Base-by-base conservation (phyloP, 2,797 vertebrate species). In the Syncerus caffer region DNA sequence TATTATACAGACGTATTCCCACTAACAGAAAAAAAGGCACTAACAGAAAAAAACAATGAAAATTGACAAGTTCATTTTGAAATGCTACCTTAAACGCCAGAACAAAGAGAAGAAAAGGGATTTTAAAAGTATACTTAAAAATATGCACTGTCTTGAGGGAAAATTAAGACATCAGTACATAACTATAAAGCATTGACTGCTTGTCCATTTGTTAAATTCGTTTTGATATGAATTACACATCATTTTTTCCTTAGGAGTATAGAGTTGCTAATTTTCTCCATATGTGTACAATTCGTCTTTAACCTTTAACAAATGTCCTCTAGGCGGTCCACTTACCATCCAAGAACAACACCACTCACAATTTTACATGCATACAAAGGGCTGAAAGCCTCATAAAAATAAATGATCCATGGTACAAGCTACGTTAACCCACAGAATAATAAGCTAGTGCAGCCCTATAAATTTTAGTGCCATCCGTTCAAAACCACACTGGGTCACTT, bases 301-400 rank as follows among this genome's bases (percentile, higher is more conserved):
- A 97, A 97, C 97, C 97, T 97, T 95, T 96, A 76, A 95, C 86
- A 55, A 84, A 90, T 31, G 86, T 92, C 95, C 84, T 93, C 79
- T 51, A 84, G 92, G 91, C 58, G 8, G 95, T 64, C 64, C 67
- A 88, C 94, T 92, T 76, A 64, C 60, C 64, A 92, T 79, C 60
- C 83, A 55, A 88, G 58, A 93, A 88, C 79, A 96, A 85, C 1
- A 0, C 67, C 79, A 55, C 58, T 78, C 62, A 45, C 88, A 85
- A 5, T 67, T 93, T 96, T 62, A 74, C 78, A 80, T 13, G 85
- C 93, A 95, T 90, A 80, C 95, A 84, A 91, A 97, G 74, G 85
- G 45, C 31, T 96, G 89, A 97, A 96, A 97, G 85, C 95, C 9
- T 88, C 80, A 96, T 98, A 96, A 98, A 98, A 97, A 92, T 62